These are phyloP conservation scores for Pomatostomus ruficeps DNA, from an alignment of 2,113 vertebrate genomes.

Conservation along the genomic window DNA sequence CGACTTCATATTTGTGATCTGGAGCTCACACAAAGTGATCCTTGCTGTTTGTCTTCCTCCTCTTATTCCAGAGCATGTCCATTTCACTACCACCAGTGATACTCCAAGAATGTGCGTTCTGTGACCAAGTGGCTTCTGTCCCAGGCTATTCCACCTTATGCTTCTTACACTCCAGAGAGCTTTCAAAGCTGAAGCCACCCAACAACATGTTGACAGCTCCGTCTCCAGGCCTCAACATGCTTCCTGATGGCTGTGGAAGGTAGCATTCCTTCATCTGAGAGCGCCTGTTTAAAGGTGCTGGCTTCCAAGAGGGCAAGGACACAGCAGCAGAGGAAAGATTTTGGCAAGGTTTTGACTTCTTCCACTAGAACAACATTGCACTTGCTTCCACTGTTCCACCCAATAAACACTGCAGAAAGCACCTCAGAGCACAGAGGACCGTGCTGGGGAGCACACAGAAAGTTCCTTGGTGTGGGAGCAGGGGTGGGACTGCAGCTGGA, in stretches of 20 bases:
- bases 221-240: background rate
- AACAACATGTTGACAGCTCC: rapidly evolving
- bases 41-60: background rate
- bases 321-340: background rate
- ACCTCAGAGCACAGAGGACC: background rate
- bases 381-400: background rate
- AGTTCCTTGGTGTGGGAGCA: background rate
- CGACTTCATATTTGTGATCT: background rate
- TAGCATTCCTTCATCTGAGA: background rate
- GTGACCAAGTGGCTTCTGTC: background rate
- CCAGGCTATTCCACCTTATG: background rate
- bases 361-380: background rate
- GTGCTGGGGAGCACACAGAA: background rate
- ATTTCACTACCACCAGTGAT: background rate
- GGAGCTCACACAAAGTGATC: background rate
- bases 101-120: background rate
- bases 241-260: background rate
- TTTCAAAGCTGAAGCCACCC: background rate
- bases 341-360: background rate
- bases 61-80: background rate
- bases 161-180: background rate
- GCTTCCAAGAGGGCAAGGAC: background rate
- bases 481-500: background rate
- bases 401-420: background rate
- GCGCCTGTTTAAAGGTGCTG: background rate